These are phyloP conservation scores for Mesopsocus fuscifrons DNA, from an alignment of 2,888 invertebrate species.

Conservation along the genomic window DNA sequence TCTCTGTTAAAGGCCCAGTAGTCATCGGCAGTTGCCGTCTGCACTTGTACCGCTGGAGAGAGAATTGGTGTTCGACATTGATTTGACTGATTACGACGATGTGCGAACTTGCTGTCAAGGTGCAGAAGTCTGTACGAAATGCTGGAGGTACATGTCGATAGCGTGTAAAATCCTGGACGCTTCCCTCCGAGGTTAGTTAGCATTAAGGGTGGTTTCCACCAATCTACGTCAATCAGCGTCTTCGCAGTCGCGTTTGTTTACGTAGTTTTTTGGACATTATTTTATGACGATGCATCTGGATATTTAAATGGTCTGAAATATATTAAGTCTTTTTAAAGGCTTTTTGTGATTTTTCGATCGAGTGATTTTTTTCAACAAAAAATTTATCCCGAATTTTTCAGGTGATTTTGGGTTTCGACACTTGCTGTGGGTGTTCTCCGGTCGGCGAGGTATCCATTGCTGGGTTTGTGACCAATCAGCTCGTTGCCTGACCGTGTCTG, in stretches of 20 bases:
- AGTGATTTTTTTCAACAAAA: too few relatives aligned
- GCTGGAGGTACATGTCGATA: constrained; percentile 92
- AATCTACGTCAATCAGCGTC: too few relatives aligned
- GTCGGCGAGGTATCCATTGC: constrained; percentile 94
- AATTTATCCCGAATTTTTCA: too few relatives aligned
- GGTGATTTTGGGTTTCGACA: constrained; percentile 94
- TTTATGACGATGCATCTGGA: too few relatives aligned
- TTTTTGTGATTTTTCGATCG: too few relatives aligned
- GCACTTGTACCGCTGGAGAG: constrained; percentile 45
- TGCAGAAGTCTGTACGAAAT: constrained; percentile 78
- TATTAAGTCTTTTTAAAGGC: too few relatives aligned
- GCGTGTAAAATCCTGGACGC: constrained; percentile 80
- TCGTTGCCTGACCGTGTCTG: constrained; percentile 48
- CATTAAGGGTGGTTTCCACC: too few relatives aligned
- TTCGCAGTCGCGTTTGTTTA: too few relatives aligned
- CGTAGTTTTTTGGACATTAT: too few relatives aligned
- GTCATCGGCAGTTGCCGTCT: constrained; percentile 13
- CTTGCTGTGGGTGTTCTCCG: constrained; percentile 94
- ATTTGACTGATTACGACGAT: constrained; percentile 98
- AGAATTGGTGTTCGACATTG: constrained; percentile 97
- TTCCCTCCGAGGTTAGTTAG: constrained; percentile 48
- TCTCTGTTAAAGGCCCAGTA: not conserved
- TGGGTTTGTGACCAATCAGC: constrained; percentile 92
- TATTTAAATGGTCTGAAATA: not conserved
- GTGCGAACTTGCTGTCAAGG: constrained; percentile 81